Evolutionary conservation across 2,888 invertebrate genomes (phyloP), one percentile per base, ranked within the genome.

Genomic region (Empis stercorea): DNA sequence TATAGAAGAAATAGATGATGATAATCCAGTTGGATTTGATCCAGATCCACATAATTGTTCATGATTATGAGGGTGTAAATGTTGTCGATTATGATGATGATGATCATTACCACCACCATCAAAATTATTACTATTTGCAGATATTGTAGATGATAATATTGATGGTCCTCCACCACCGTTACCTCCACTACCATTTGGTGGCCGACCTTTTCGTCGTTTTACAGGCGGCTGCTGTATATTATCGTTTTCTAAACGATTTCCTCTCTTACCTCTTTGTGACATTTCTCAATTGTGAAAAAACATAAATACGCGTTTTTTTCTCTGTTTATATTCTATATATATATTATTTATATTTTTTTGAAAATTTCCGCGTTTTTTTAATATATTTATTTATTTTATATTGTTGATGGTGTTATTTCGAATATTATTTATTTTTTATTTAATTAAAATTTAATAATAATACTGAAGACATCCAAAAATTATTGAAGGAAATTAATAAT

Each of bases 181-280:
- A 63, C 56, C 55, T 62, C 57, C 57, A 47, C 53, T 53, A 62
- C 70, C 64, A 62, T 66, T 68, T 60, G 74, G 71, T 57, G 79
- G 76, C 68, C 80, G 76, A 65, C 82, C 82, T 73, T 84, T 83
- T 62, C 83, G 81, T 73, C 83, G 76, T 73, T 84, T 84, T 65
- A 78, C 74, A 64, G 81, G 79, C 69, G 79, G 77, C 66, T 79
- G 66, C 52, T 66, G 68, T 51, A 66, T 66, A 61, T 64, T 64
- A 56, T 68, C 68, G 54, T 66, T 62, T 48, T 69, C 63, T 58
- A 66, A 67, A 59, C 79, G 78, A 73, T 79, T 81, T 71, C 80
- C 76, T 76, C 81, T 77, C 72, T 83, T 83, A 67, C 76, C 80
- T 76, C 82, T 79, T 77, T 82, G 81, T 76, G 82, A 82, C 82